Evolutionary conservation across 2,797 vertebrate genomes (phyloP).

Genomic region (Phoeniculus purpureus): DNA sequence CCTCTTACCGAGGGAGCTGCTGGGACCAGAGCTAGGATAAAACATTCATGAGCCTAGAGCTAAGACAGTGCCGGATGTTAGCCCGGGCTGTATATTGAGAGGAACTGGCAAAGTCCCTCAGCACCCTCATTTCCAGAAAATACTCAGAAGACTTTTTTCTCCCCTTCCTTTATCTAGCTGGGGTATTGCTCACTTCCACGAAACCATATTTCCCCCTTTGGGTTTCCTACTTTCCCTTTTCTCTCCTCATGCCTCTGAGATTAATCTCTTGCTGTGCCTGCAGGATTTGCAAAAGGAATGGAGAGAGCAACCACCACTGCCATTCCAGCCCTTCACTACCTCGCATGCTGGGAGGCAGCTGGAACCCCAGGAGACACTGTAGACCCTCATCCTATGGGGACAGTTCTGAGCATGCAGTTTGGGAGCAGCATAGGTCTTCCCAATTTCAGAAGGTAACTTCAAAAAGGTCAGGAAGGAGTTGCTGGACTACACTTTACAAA

Average conservation of each 20-base stretch:
- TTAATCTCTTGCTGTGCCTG: not conserved
- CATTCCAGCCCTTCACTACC: fast-evolving
- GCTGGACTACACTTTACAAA: not conserved
- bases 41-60: not conserved
- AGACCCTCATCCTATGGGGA: not conserved
- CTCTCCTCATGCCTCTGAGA: not conserved
- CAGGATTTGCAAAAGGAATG: not conserved
- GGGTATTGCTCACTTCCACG: not conserved
- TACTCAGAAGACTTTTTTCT: not conserved
- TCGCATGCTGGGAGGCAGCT: not conserved
- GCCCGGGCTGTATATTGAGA: not conserved
- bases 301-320: not conserved
- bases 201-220: not conserved
- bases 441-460: not conserved
- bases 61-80: not conserved
- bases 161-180: not conserved
- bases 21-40: not conserved
- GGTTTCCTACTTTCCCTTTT: not conserved
- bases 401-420: not conserved
- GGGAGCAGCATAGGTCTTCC: not conserved
- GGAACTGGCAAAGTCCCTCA: not conserved
- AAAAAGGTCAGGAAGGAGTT: not conserved
- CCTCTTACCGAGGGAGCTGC: not conserved
- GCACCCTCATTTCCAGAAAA: not conserved
- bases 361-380: not conserved